Conservation (phyloP, 2,888 invertebrate species). For the Brachylomia viminalis region DNA sequence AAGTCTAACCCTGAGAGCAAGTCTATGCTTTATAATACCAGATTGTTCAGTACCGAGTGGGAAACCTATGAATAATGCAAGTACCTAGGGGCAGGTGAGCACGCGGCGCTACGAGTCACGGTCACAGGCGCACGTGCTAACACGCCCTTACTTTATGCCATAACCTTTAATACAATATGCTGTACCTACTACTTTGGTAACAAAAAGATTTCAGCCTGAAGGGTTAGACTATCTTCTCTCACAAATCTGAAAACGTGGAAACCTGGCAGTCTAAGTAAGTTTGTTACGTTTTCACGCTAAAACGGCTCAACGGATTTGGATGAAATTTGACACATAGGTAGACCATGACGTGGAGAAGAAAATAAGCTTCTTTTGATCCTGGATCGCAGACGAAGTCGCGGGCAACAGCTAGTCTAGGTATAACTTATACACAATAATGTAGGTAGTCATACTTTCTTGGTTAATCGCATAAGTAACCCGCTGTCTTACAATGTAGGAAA, state of each 20-base stretch:
- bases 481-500: neutral
- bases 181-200: neutral
- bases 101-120: slow-evolving; percentile 53
- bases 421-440: neutral
- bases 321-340: too few species aligned
- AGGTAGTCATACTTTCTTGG: neutral
- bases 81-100: slow-evolving; percentile 18
- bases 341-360: too few species aligned
- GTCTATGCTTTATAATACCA: neutral
- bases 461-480: neutral
- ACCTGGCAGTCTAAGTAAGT: too few species aligned
- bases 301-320: too few species aligned
- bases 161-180: slow-evolving; percentile 18
- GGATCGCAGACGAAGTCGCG: too few species aligned
- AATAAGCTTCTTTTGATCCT: too few species aligned
- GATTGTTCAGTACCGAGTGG: slow-evolving; percentile 23
- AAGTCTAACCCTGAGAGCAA: slow-evolving; percentile 1
- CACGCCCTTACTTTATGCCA: neutral
- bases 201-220: neutral
- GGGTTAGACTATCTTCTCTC: neutral
- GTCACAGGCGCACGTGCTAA: slow-evolving; percentile 52
- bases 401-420: too few species aligned
- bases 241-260: neutral
- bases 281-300: too few species aligned
- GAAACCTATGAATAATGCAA: slow-evolving; percentile 65